Percentiles rank a stretch among this genome's conserved stretches.
phyloP scores from a whole-genome alignment of 2,888 invertebrate species.

The Acholoe squamosa region DNA sequence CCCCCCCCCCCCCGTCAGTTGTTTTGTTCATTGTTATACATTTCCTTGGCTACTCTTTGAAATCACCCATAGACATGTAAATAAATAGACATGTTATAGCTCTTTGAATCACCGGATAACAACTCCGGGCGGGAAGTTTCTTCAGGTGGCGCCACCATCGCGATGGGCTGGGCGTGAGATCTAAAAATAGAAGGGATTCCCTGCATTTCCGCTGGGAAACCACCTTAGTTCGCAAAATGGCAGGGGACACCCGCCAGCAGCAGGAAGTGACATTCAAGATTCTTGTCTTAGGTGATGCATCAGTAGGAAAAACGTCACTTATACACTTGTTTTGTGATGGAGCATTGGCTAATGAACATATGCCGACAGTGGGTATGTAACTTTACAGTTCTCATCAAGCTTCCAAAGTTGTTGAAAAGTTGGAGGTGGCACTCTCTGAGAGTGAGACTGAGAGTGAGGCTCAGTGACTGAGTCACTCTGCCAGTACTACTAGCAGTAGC shows the following conservation, averaged over 20 bases:
- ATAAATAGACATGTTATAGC: too few relatives aligned
- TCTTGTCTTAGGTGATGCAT: conserved; percentile 90
- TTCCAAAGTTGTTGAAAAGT: too few relatives aligned
- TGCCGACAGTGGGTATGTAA: conserved; percentile 88
- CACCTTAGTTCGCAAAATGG: conserved; percentile 13
- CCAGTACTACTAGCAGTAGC: too few relatives aligned
- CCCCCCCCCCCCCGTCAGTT: too few relatives aligned
- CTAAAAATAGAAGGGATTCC: conserved; percentile 39
- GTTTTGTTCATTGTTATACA: too few relatives aligned
- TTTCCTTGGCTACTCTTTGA: too few relatives aligned
- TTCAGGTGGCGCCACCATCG: background rate
- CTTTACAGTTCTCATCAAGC: background rate
- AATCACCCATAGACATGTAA: too few relatives aligned
- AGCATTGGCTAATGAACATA: conserved; percentile 88
- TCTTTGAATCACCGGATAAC: too few relatives aligned
- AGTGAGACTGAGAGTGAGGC: too few relatives aligned
- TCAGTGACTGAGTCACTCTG: too few relatives aligned
- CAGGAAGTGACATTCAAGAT: conserved; percentile 86
- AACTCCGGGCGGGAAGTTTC: background rate
- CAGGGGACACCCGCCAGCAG: conserved; percentile 26
- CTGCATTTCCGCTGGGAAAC: background rate
- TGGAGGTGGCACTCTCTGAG: too few relatives aligned
- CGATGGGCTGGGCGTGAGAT: background rate
- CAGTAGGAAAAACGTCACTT: conserved; percentile 90
- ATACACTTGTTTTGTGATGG: conserved; percentile 90